Evolutionary conservation across 2,797 vertebrate genomes (phyloP).

Genomic region (Paramormyrops hopkinsi): DNA sequence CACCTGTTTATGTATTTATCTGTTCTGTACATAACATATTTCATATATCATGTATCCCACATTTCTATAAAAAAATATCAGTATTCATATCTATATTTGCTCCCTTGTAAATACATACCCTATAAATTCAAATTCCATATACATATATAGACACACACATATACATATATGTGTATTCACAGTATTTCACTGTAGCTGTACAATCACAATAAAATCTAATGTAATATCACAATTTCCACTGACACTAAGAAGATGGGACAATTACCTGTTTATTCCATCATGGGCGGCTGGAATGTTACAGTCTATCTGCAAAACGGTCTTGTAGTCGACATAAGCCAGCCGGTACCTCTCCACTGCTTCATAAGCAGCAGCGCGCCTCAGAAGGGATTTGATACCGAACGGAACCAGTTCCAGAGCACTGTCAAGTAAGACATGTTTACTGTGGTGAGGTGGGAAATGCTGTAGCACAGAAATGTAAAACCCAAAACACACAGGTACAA

Average conservation of each 20-base stretch:
- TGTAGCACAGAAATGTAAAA: not conserved
- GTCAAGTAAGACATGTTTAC: not conserved
- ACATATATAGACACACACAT: not conserved
- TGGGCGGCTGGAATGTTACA: conserved; percentile 68
- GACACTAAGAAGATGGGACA: not conserved
- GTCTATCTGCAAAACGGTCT: conserved; percentile 78
- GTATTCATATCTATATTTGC: not conserved
- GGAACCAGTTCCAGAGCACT: conserved; percentile 73
- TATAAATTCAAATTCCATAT: not conserved
- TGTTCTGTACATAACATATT: not conserved
- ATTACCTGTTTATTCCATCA: conserved; percentile 83
- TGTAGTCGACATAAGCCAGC: conserved; percentile 84
- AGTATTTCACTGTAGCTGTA: not conserved
- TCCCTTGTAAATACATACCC: not conserved
- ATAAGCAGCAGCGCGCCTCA: conserved; percentile 76
- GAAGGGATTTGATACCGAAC: conserved; percentile 77
- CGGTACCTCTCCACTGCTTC: conserved; percentile 80
- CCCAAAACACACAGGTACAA: not conserved
- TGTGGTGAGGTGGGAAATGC: not conserved
- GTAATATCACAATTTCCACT: not conserved
- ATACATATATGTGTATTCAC: not conserved
- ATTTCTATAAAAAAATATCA: not conserved
- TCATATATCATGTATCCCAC: not conserved
- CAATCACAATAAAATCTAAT: not conserved
- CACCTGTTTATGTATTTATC: not conserved